Evolutionary conservation across 2,113 vertebrate genomes (phyloP).

Genomic region (Leptobrachium ailaonicum): DNA sequence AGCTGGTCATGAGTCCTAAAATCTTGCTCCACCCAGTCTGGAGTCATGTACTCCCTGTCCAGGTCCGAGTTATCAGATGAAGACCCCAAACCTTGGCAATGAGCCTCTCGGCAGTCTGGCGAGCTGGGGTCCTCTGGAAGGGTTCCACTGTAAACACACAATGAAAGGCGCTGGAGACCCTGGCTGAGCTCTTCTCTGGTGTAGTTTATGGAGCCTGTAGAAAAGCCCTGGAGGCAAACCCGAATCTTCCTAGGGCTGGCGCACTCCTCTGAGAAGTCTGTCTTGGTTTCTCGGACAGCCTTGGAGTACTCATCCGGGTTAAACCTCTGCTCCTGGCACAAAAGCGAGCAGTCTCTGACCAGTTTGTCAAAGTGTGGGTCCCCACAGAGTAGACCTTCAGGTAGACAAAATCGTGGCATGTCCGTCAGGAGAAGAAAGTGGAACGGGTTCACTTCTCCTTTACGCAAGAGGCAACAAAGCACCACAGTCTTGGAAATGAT

Average conservation of each 20-base stretch:
- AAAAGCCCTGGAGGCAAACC: constrained; percentile 73
- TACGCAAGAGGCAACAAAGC: constrained; percentile 87
- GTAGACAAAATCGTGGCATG: constrained; percentile 90
- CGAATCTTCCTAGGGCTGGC: constrained; percentile 81
- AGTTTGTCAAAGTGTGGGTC: constrained; percentile 83
- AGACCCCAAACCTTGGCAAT: constrained; percentile 52
- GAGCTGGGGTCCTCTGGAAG: constrained; percentile 51
- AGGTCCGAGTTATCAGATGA: constrained; percentile 64
- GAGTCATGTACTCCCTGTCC: constrained; percentile 86
- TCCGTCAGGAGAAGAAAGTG: constrained; percentile 91
- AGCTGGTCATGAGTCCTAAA: constrained; percentile 71
- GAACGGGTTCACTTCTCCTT: constrained; percentile 83
- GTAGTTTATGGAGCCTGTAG: constrained; percentile 51
- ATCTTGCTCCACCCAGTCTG: constrained; percentile 82
- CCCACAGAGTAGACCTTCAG: constrained; percentile 77
- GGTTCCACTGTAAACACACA: constrained; percentile 71
- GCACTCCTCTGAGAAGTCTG: constrained; percentile 84
- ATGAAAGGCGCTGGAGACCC: constrained; percentile 70
- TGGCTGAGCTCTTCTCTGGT: constrained; percentile 71
- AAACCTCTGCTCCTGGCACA: constrained; percentile 82
- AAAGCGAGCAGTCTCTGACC: constrained; percentile 81
- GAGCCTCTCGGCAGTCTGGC: constrained; percentile 71
- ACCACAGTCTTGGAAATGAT: constrained; percentile 98
- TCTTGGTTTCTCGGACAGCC: constrained; percentile 86
- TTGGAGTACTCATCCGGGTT: constrained; percentile 92